Base-by-base conservation (phyloP, 2,113 vertebrate species). In the Melanotaenia duboulayi region DNA sequence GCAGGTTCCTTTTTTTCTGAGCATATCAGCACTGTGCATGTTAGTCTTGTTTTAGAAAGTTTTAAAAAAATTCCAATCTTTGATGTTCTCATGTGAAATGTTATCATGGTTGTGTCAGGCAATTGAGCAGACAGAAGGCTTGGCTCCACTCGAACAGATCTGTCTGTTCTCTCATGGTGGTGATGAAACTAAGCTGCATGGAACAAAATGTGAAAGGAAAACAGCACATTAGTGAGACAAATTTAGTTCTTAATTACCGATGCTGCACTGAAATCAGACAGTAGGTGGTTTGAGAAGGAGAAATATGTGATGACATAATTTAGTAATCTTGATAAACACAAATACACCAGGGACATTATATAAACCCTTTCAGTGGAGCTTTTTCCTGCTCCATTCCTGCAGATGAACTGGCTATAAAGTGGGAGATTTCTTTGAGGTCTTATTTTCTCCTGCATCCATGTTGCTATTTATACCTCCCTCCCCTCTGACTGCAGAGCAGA, bases 391-490 rank as follows among this genome's bases (percentile, higher is more conserved):
- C 12, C 7, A 28, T 44, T 76, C 11, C 46, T 55, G 62, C 55
- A 55, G 76, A 48, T 24, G 32, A 71, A 32, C 25, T 60, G 60
- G 49, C 22, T 50, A 2, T 11, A 64, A 81, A 78, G 11, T 4
- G 67, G 49, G 62, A 75, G 71, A 78, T 68, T 86, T 81, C 59
- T 59, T 7, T 78, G 71, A 73, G 24, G 66, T 75, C 60, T 78
- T 24, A 64, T 70, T 79, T 65, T 69, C 6, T 68, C 74, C 55
- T 73, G 68, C 66, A 74, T 83, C 66, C 61, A 68, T 75, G 81
- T 87, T 83, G 79, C 88, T 92, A 90, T 90, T 90, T 90, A 84
- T 91, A 88, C 72, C 61, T 5, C 59, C n/a, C 14, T 65, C 46
- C 71, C 25, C 9, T 50, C 55, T 59, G 70, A 88, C 78, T 83